These are phyloP conservation scores for Cyprinodon variegatus DNA, from an alignment of 2,113 vertebrate genomes.

Conservation along the genomic window DNA sequence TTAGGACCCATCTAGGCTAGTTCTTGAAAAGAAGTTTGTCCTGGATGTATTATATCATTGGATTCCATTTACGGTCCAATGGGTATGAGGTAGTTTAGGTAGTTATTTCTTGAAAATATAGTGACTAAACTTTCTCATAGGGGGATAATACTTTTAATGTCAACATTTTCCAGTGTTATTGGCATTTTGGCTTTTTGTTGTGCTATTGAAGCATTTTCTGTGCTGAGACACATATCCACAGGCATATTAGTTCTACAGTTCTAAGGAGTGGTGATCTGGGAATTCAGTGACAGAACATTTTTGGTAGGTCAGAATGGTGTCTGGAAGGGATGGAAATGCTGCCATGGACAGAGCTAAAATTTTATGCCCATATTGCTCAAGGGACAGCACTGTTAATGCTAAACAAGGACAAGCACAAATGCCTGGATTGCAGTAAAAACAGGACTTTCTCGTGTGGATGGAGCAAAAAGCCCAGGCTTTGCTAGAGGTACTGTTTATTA, in stretches of 20 bases:
- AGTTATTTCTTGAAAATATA: neutral
- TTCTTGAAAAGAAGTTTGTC: neutral
- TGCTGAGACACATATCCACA: neutral
- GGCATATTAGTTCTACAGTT: constrained; percentile 19
- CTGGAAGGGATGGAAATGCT: constrained; percentile 23
- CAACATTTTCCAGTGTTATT: constrained; percentile 4
- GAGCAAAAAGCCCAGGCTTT: constrained; percentile 64
- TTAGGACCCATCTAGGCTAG: neutral
- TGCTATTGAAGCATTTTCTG: constrained; percentile 14
- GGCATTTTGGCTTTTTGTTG: constrained; percentile 15
- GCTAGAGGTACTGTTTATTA: constrained; percentile 72
- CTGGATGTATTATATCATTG: neutral
- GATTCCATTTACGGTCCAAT: too few species aligned
- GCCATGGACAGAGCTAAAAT: constrained; percentile 39
- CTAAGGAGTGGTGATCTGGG: constrained; percentile 39
- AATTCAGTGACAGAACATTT: constrained; percentile 38
- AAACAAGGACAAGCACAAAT: constrained; percentile 66
- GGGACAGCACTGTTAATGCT: constrained; percentile 57
- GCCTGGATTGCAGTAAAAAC: constrained; percentile 55
- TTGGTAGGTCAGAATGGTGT: constrained; percentile 40
- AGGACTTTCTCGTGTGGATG: constrained; percentile 49
- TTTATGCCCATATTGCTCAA: constrained; percentile 22
- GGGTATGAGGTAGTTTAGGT: too few species aligned
- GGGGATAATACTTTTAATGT: neutral
- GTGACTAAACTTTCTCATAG: too few species aligned